These are phyloP conservation scores for Neoitamus cyanurus DNA, from an alignment of 2,888 invertebrate species.

Conservation along the genomic window DNA sequence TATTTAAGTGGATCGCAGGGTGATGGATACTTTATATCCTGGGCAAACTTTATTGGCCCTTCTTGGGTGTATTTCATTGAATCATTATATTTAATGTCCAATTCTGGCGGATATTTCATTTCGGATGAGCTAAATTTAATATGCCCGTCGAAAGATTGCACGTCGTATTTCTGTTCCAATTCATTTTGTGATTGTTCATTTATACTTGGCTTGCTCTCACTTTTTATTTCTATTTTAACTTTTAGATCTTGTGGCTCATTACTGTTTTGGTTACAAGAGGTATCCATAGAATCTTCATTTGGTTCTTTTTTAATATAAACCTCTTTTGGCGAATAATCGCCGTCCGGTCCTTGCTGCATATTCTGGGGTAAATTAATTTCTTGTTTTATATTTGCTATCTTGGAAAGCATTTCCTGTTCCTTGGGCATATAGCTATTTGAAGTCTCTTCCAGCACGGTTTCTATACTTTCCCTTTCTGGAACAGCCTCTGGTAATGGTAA, in stretches of 20 bases:
- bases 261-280: constrained; percentile 65
- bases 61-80: constrained; percentile 61
- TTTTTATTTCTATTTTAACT: constrained; percentile 75
- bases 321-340: constrained; percentile 71
- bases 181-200: constrained; percentile 60
- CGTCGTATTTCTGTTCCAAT: constrained; percentile 68
- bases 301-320: constrained; percentile 70
- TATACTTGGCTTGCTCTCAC: constrained; percentile 58
- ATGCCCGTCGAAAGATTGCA: constrained; percentile 57
- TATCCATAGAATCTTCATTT: constrained; percentile 66
- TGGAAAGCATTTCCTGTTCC: constrained; percentile 65
- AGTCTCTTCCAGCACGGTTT: not conserved
- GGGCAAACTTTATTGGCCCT: constrained; percentile 58
- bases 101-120: constrained; percentile 48
- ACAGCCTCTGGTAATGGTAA: constrained; percentile 12
- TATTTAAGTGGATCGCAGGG: constrained; percentile 57
- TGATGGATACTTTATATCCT: constrained; percentile 67
- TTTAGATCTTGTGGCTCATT: constrained; percentile 79
- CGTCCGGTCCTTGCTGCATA: constrained; percentile 57
- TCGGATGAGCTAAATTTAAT: constrained; percentile 54
- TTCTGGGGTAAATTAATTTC: constrained; percentile 57
- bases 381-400: constrained; percentile 66
- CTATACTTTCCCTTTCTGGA: constrained; percentile 29
- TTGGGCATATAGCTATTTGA: constrained; percentile 55
- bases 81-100: constrained; percentile 63